A percentile compares a stretch with the other conserved stretches of the same genome.
Evolutionary conservation across 2,888 invertebrate genomes (phyloP).

Genomic region (Troides aeacus): DNA sequence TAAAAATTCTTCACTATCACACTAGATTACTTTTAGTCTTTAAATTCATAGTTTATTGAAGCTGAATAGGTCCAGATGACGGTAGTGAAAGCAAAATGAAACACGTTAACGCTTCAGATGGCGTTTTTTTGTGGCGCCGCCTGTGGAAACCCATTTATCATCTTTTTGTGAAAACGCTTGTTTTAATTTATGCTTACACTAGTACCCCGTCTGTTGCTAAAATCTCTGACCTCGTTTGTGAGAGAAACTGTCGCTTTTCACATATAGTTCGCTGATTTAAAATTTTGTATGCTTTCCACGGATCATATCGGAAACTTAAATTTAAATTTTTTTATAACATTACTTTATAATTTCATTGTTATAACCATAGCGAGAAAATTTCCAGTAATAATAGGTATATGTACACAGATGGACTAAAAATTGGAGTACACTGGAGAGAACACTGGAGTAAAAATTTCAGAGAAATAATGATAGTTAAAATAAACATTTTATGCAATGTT

Average conservation of each 20-base stretch:
- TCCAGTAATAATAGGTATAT: too few relatives aligned
- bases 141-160: slow-evolving; percentile 75
- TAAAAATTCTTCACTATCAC: background rate
- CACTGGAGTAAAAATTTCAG: too few relatives aligned
- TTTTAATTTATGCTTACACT: slow-evolving; percentile 78
- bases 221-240: slow-evolving; percentile 71
- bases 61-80: slow-evolving; percentile 71
- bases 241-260: slow-evolving; percentile 63
- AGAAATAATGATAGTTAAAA: too few relatives aligned
- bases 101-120: slow-evolving; percentile 71
- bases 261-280: slow-evolving; percentile 13
- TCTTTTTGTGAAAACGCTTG: slow-evolving; percentile 76
- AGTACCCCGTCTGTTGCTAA: slow-evolving; percentile 65
- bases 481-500: too few relatives aligned
- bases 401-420: too few relatives aligned
- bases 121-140: slow-evolving; percentile 71
- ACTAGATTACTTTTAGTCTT: slow-evolving; percentile 28
- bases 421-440: too few relatives aligned
- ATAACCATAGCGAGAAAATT: too few relatives aligned
- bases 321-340: too few relatives aligned
- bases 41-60: slow-evolving; percentile 42
- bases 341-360: too few relatives aligned
- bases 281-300: background rate
- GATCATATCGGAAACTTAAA: too few relatives aligned
- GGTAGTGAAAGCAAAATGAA: slow-evolving; percentile 70